phyloP scores from a whole-genome alignment of 2,113 vertebrate genomes.

The Microcebus lehilahytsara region DNA sequence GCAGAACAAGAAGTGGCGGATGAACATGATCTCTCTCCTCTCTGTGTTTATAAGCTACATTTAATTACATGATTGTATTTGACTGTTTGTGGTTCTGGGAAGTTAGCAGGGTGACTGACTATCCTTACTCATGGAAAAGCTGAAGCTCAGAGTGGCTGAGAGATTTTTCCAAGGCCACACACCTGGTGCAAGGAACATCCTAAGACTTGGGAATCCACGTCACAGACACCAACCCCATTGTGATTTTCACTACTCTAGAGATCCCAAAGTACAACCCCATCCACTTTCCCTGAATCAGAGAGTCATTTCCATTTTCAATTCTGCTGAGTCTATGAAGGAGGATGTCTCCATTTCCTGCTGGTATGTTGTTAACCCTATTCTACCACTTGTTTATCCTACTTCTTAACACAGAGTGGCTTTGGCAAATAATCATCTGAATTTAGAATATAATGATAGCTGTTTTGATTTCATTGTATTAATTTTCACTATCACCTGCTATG shows the following conservation, averaged over 20 bases:
- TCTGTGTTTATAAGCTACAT: not conserved
- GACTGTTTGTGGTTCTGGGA: not conserved
- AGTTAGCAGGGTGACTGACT: not conserved
- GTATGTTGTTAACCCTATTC: not conserved
- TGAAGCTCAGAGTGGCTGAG: not conserved
- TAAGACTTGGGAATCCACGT: not conserved
- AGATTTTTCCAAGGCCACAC: not conserved
- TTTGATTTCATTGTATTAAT: not conserved
- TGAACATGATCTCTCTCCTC: fast-evolving
- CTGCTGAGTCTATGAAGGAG: not conserved
- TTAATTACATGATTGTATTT: not conserved
- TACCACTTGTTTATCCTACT: not conserved
- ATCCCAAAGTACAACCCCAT: fast-evolving
- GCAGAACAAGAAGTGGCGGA: not conserved
- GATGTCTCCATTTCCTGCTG: not conserved
- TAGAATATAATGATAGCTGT: not conserved
- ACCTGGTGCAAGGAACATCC: not conserved
- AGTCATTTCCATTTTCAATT: not conserved
- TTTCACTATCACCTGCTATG: not conserved
- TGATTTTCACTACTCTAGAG: not conserved
- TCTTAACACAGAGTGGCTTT: not conserved
- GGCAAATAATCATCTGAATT: not conserved
- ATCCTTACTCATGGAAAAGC: not conserved
- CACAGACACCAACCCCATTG: not conserved
- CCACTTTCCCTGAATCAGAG: not conserved